Evolutionary conservation across 2,888 invertebrate species (phyloP), one percentile per base, ranked within the genome.

Genomic region (Trilocha varians): DNA sequence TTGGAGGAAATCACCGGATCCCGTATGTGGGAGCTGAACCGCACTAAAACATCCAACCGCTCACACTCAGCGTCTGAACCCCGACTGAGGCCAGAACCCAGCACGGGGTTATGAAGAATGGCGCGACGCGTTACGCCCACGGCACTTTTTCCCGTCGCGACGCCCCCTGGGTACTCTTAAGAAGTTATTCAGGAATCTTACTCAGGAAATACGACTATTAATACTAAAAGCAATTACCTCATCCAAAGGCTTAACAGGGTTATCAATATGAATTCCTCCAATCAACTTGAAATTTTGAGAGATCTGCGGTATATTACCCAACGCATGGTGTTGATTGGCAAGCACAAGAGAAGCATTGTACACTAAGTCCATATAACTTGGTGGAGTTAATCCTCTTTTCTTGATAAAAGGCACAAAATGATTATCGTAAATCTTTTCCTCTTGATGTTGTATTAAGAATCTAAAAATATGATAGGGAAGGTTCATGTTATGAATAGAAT

Each of bases 251-350:
- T 65, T 58, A 0, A 62, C 53, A 3, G 63, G 55, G 1, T 47
- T 52, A 2, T 69, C 55, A 2, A 78, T 70, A 42, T 78, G 76
- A 8, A 67, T 66, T 3, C 78, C 78, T 16, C 62, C 77, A 2
- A 78, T 48, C 2, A 62, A 65, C 44, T 67, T 68, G 36, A 65
- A 62, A 45, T 66, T 69, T 37, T 69, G 66, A 9, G 77, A 67
- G 4, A 71, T 46, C 35, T 59, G 55, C 32, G 57, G 60, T 9
- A 63, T 47, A 5, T 51, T 46, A 3, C 59, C 62, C n/a, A 62
- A 48, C 8, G 74, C 59, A 15, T 56, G 64, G 48, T 78, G 74
- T 1, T 72, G 71, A 32, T 78, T 77, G 1, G 66, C 52, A 1
- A 78, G 46, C 38, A 76, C 46, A 14, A 78, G 41, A 0, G 76